Conservation (phyloP, 2,113 vertebrate species). For the Passer domesticus region DNA sequence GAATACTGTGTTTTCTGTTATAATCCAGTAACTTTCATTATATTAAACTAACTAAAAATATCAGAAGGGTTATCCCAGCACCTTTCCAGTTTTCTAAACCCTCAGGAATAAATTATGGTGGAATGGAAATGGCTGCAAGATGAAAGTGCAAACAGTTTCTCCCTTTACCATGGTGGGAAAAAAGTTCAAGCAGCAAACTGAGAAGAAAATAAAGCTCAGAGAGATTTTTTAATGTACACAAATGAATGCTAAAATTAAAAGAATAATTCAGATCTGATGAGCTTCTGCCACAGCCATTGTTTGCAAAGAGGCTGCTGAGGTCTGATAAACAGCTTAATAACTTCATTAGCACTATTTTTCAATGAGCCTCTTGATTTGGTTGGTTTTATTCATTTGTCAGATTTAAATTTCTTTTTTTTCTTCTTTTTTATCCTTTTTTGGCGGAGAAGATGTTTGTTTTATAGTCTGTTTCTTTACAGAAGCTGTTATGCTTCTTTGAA, state of each 20-base stretch:
- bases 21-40: neutral
- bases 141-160: neutral
- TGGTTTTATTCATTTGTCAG: neutral
- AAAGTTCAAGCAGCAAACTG: neutral
- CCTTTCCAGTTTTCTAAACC: neutral
- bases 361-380: neutral
- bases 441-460: neutral
- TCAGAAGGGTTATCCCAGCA: neutral
- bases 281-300: conserved; percentile 2
- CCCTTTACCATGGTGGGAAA: neutral
- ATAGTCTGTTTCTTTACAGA: neutral
- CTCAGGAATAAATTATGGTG: neutral
- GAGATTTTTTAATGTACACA: neutral
- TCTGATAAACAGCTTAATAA: conserved; percentile 48
- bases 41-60: neutral
- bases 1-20: neutral
- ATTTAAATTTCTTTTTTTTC: neutral
- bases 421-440: neutral
- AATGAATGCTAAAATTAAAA: conserved; percentile 29
- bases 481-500: conserved; percentile 1
- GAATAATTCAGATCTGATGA: conserved; percentile 35
- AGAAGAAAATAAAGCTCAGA: neutral
- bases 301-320: conserved; percentile 16
- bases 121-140: neutral
- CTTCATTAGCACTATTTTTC: neutral